phyloP scores from a whole-genome alignment of 2,888 invertebrate genomes.

The Boloria selene region DNA sequence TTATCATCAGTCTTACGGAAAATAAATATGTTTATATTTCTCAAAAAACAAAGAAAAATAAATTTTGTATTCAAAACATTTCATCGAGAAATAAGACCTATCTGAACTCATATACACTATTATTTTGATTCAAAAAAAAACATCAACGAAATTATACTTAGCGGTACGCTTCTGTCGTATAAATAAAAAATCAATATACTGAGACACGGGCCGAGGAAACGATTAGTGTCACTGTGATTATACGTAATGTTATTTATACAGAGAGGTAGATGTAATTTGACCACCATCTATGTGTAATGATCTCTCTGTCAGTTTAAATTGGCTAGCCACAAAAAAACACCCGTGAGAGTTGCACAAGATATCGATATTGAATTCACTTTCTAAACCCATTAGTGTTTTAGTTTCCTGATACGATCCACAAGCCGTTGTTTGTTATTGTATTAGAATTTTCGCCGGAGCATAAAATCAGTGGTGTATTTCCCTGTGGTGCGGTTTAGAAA shows the following conservation, averaged over 20 bases:
- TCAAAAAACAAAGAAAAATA: conserved; percentile 2
- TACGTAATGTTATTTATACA: conserved; percentile 53
- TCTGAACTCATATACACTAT: conserved; percentile 4
- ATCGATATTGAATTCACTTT: conserved; percentile 55
- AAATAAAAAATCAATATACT: conserved; percentile 54
- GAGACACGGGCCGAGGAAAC: conserved; percentile 49
- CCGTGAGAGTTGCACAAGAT: conserved; percentile 49
- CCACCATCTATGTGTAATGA: conserved; percentile 48
- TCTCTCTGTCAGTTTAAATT: conserved; percentile 49
- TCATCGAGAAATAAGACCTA: conserved; percentile 6
- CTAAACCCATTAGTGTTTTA: conserved; percentile 52
- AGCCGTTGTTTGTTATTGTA: conserved; percentile 42
- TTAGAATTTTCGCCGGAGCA: conserved; percentile 45
- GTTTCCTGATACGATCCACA: conserved; percentile 30
- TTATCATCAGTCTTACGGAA: no score
- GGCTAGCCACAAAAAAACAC: conserved; percentile 52
- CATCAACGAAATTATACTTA: conserved; percentile 51
- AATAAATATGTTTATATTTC: no score
- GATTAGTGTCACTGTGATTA: conserved; percentile 68
- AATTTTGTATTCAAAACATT: not conserved
- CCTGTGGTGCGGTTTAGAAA: conserved; percentile 52
- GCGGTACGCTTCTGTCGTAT: conserved; percentile 48
- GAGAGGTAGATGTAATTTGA: conserved; percentile 56
- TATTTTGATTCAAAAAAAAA: conserved; percentile 42
- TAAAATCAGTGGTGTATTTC: conserved; percentile 50